Evolutionary conservation across 2,888 invertebrate species (phyloP), one percentile per base, ranked within the genome.

Genomic region (Eumerus sabulonum): DNA sequence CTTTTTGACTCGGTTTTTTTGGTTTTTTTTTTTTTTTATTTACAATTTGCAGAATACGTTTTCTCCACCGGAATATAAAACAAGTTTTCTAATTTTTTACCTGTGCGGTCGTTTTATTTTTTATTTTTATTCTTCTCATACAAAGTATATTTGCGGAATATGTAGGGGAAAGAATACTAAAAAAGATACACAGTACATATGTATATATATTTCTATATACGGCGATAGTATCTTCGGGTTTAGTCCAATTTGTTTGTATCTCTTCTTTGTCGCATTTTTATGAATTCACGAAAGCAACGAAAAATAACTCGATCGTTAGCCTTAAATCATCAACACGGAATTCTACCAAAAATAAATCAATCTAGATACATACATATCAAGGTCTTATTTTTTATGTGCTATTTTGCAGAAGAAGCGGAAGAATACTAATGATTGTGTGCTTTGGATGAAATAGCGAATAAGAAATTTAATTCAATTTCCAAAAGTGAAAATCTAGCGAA

Each of bases 381-480:
- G 59, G 68, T 45, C 60, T 56, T 45, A 7, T 16, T 60, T 45
- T 40, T 57, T 47, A 40, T 19, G 36, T 64, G 42, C 48, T 56
- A 16, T 62, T 64, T 71, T 62, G 48, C 50, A 72, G 57, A 67
- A 59, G 42, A 68, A 66, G 51, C 63, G 53, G 38, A 42, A 45
- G 67, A 72, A 77, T 77, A 63, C 67, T 54, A 72, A 77, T 68
- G 72, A 59, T n/a, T n/a, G 53, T 57, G 62, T 73, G 16, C 18
- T 72, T 50, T 48, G 36, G 35, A 53, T 40, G 54, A 27, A 38
- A 56, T 51, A 36, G 42, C 64, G 13, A 66, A 59, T 36, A 48
- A 57, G 45, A 50, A 53, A 42, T 56, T 76, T 38, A 62, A 71
- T 66, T 59, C 53, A 71, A 70, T 60, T 40, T 66, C 45, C 56